Percentiles rank a stretch among this genome's conserved stretches.
Conservation (phyloP, 2,113 vertebrate species). For the Python bivittatus region DNA sequence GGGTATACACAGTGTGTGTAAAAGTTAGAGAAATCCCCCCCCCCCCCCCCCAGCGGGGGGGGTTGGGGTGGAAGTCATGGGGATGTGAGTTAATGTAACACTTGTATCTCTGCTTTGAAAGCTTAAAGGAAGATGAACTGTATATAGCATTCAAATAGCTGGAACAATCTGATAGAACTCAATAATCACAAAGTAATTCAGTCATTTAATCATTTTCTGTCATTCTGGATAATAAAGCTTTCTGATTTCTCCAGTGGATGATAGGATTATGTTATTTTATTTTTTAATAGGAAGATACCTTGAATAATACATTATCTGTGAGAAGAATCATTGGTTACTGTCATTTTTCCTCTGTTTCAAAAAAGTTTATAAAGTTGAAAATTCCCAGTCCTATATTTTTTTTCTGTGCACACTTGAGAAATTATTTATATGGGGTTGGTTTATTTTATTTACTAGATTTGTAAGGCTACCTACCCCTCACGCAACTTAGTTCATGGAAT, state of each 20-base stretch:
- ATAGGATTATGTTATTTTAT: neutral
- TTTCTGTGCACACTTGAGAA: neutral
- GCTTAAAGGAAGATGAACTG: neutral
- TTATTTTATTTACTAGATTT: too few species aligned
- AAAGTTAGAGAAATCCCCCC: too few species aligned
- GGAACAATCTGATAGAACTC: conserved; percentile 49
- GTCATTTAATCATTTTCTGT: neutral
- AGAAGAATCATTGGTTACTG: neutral
- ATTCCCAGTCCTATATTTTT: neutral
- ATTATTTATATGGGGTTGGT: neutral
- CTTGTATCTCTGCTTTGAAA: neutral
- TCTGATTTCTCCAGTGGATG: neutral
- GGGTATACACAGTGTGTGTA: too few species aligned
- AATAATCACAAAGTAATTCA: neutral
- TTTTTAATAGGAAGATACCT: conserved; percentile 4
- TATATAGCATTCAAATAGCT: neutral
- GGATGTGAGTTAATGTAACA: neutral
- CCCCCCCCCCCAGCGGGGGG: too few species aligned
- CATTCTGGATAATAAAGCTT: neutral
- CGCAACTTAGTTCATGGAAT: neutral
- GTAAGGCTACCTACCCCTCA: too few species aligned
- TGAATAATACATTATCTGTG: neutral
- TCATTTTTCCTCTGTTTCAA: neutral
- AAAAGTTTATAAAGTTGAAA: neutral
- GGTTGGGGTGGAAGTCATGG: too few species aligned